Evolutionary conservation across 2,113 vertebrate species (phyloP).

Genomic region (Collichthys lucidus): DNA sequence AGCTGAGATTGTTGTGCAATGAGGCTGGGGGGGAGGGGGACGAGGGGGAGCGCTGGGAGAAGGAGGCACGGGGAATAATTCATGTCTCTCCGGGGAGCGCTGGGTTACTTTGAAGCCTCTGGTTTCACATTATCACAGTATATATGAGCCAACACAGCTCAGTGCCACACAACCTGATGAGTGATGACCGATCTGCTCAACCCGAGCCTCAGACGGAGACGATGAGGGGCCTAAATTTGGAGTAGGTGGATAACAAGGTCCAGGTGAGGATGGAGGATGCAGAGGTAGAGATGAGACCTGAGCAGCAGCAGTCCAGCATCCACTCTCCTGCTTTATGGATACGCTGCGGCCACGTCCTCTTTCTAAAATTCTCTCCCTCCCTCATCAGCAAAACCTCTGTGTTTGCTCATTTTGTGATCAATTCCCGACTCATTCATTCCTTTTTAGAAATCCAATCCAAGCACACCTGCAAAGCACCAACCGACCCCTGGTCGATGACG

Average conservation of each 20-base stretch:
- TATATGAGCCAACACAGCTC: conserved; percentile 38
- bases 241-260: not conserved
- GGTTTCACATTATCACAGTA: conserved; percentile 57
- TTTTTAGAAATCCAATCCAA: conserved; percentile 28
- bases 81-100: conserved; percentile 66
- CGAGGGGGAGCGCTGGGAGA: conserved; percentile 13
- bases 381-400: conserved; percentile 55
- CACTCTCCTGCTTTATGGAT: conserved; percentile 1
- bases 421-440: conserved; percentile 44
- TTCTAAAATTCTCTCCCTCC: conserved; percentile 21
- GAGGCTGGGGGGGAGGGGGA: not conserved
- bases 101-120: conserved; percentile 68
- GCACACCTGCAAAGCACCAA: conserved; percentile 57
- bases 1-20: conserved; percentile 58
- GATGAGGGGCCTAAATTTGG: conserved; percentile 3
- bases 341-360: conserved; percentile 36
- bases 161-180: conserved; percentile 29
- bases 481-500: conserved; percentile 42
- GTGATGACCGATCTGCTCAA: conserved; percentile 31
- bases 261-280: conserved; percentile 20
- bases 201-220: conserved; percentile 18
- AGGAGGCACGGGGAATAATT: conserved; percentile 70
- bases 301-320: not conserved
- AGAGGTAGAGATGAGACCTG: not conserved
- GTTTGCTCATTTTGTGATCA: conserved; percentile 63